Base-by-base conservation (phyloP, 2,797 vertebrate genomes). In the Spinibarbus caldwelli region DNA sequence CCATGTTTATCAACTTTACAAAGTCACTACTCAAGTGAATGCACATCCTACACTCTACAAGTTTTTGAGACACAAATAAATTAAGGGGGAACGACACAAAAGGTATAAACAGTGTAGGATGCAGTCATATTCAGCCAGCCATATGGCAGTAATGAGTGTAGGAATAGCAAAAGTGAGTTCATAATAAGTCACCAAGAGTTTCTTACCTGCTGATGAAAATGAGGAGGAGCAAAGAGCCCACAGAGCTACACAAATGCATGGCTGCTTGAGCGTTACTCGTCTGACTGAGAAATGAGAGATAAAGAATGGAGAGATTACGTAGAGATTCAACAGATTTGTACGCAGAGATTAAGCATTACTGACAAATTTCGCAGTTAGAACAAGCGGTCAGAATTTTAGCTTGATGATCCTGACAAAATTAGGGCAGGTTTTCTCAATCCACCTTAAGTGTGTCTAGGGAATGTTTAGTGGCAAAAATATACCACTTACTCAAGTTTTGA, bases 121-220 rank as follows among this genome's bases (percentile, higher is more conserved):
- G 62, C 45, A 85, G 17, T 54, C 38, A 31, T 72, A 67, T 49
- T 64, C 2, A 78, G 43, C 36, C 57, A 43, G 36, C 26, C 64
- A 52, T 38, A 10, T 68, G 19, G 52, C 59, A 77, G 66, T 77
- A 47, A 78, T 31, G 9, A 78, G 83, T 57, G 38, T 7, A 29
- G 36, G 64, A 43, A 45, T 19, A 79, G 15, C 11, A 62, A 71
- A 57, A 68, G 36, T 12, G 1, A 31, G 59, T 31, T 84, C 6
- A 17, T n/a, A 62, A 80, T 19, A 59, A 45, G 21, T 14, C 68
- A 78, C 43, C 31, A 68, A 31, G 41, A 72, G 15, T 71, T 79
- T 72, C 87, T 89, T 89, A 90, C 89, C 89, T 86, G 80, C 82
- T 88, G 43, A 90, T 87, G 80, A 88, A 57, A n/a, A 90, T 59